Base-by-base conservation (phyloP, 2,888 invertebrate genomes). In the Eristalis tenax region DNA sequence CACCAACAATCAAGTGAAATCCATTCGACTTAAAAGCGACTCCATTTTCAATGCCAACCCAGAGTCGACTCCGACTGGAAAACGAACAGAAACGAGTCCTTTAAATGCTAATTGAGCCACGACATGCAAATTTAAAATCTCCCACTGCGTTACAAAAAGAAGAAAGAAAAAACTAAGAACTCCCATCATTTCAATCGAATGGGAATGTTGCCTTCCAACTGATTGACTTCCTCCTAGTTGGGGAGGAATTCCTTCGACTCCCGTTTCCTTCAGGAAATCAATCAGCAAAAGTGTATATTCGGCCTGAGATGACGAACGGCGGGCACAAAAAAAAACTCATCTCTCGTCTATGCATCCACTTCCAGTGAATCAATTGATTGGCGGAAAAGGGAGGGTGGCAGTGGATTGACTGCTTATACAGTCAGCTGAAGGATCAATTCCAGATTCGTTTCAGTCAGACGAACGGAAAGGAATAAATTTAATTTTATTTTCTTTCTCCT, bases 211-310 rank as follows among this genome's bases (percentile, higher is more conserved):
- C 40, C 43, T 79, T 23, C 61, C 56, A 70, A 70, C 50, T 61
- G 65, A 84, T 75, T 80, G 80, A 75, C 80, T 75, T 76, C 59
- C 11, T 50, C 57, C 23, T 13, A 26, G 15, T 11, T 3, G 23
- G 18, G n/a, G 6, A 22, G 40, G 15, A 43, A 71, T 77, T 32
- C 57, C 32, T 65, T 70, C 32, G 28, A 32, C 63, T 57, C 75
- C 80, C 80, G 61, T 84, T 84, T 80, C 80, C 80, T 59, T 50
- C 35, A 69, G 74, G 74, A 80, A 84, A 84, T 80, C 80, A 84
- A 80, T 84, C 75, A 84, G 71, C 57, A 71, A 23, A 8, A 71
- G 70, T 50, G 18, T 50, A 50, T 71, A 70, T 75, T 70, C 73
- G 70, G 76, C 71, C 65, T 61, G 66, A 56, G 75, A 43, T 75